Percentiles rank a stretch among this genome's conserved stretches.
Evolutionary conservation across 2,888 invertebrate species (phyloP).

Genomic region (Apotomis turbidana): DNA sequence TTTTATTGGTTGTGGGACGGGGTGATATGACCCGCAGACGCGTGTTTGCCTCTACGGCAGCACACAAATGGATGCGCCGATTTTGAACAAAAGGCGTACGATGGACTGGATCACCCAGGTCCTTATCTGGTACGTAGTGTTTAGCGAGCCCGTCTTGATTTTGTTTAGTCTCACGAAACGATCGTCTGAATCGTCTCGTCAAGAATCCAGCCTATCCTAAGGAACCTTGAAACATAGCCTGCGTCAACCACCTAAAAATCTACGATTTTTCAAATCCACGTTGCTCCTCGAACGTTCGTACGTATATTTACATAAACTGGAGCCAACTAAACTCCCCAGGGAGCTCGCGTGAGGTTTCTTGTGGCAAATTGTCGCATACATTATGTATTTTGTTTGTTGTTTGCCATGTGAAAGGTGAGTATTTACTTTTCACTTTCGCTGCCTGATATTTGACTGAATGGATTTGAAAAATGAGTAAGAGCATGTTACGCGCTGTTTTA

Average conservation of each 20-base stretch:
- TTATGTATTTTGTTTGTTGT: constrained; percentile 41
- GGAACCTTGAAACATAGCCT: neutral
- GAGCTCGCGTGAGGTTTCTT: constrained; percentile 18
- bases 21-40: too few species aligned
- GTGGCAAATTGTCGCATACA: constrained; percentile 38
- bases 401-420: constrained; percentile 16
- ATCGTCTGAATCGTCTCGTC: too few species aligned
- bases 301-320: constrained; percentile 31
- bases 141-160: too few species aligned
- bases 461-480: neutral
- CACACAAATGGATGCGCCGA: too few species aligned
- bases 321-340: constrained; percentile 21
- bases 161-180: too few species aligned
- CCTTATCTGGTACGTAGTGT: too few species aligned
- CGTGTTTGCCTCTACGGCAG: too few species aligned
- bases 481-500: too few species aligned
- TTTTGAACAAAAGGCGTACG: too few species aligned
- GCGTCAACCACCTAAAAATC: neutral
- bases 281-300: constrained; percentile 9
- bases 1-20: too few species aligned
- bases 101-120: too few species aligned
- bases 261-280: constrained; percentile 7
- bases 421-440: constrained; percentile 31
- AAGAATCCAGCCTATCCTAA: too few species aligned
- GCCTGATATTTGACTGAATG: neutral